Evolutionary conservation across 2,888 invertebrate species (phyloP).

Genomic region (Pemphredon lugubris): DNA sequence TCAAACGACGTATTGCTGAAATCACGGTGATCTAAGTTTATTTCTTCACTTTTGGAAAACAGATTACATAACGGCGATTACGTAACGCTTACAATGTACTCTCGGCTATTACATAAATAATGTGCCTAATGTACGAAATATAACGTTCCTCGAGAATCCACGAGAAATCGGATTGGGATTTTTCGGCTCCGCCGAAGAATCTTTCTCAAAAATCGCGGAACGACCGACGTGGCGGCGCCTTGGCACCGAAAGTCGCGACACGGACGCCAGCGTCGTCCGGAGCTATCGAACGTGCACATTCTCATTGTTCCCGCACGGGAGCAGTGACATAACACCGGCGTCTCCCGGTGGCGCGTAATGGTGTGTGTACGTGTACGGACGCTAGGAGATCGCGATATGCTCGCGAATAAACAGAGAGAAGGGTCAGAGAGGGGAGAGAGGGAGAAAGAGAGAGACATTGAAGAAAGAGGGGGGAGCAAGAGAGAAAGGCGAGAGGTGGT

Average conservation of each 20-base stretch:
- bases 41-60: slow-evolving; percentile 54
- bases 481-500: not conserved
- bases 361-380: slow-evolving; percentile 16
- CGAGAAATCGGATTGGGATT: not conserved
- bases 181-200: slow-evolving; percentile 10
- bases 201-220: slow-evolving; percentile 4
- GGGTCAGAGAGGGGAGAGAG: not conserved
- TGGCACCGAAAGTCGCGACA: slow-evolving; percentile 8
- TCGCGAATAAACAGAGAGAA: not conserved
- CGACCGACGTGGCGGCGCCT: not conserved
- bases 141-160: no score
- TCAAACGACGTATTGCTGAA: slow-evolving; percentile 37
- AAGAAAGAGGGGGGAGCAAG: not conserved
- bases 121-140: slow-evolving; percentile 23
- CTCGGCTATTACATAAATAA: slow-evolving; percentile 47
- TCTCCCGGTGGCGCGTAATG: slow-evolving; percentile 20
- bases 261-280: not conserved
- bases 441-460: not conserved
- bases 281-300: slow-evolving; percentile 18
- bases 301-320: slow-evolving; percentile 26
- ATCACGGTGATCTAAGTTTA: slow-evolving; percentile 43
- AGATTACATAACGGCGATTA: slow-evolving; percentile 33
- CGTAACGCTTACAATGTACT: slow-evolving; percentile 28
- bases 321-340: slow-evolving; percentile 73
- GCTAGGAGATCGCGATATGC: slow-evolving; percentile 6